Evolutionary conservation across 2,797 vertebrate genomes (phyloP), one percentile per base, ranked within the genome.

Genomic region (Poeciliopsis presidionis): DNA sequence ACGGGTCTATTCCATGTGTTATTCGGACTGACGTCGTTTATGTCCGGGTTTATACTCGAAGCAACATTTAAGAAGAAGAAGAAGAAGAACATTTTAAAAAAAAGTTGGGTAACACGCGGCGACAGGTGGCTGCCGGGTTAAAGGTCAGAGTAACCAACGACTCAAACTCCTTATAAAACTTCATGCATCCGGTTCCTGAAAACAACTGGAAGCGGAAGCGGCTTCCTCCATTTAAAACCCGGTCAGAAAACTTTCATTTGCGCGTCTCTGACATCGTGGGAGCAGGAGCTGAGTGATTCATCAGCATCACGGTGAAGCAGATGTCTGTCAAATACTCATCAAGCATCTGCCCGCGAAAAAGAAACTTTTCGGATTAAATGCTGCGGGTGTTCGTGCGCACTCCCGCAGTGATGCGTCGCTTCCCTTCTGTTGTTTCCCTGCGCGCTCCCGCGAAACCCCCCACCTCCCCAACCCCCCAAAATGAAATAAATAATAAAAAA

Each of bases 111-210:
- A 51, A 91, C 93, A 91, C 82, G 91, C 86, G 91, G 93, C 84
- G 88, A 94, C 93, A 93, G 93, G 92, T 95, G 93, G 86, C 89
- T 92, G 84, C 90, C 84, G 88, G 94, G 91, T 70, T 74, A 80
- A 88, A 92, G 93, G 92, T 95, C 94, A 95, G 80, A 79, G 63
- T n/a, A 36, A 75, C 70, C 73, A 84, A 83, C 87, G 89, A 92
- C 93, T 94, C 90, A 81, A 85, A 83, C 87, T 74, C 74, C 81
- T 51, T 45, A 88, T 86, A 88, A 91, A 81, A 74, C 72, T 73
- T 73, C 53, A 65, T n/a, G 51, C 57, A 80, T 43, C 49, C 6
- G 36, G 49, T 83, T 81, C 69, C 49, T 36, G 25, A 65, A 18
- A 39, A 41, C 69, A 75, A 57, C 7, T n/a, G 25, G 49, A 43